phyloP scores from a whole-genome alignment of 2,797 vertebrate species.

The Ctenopoma multispine region DNA sequence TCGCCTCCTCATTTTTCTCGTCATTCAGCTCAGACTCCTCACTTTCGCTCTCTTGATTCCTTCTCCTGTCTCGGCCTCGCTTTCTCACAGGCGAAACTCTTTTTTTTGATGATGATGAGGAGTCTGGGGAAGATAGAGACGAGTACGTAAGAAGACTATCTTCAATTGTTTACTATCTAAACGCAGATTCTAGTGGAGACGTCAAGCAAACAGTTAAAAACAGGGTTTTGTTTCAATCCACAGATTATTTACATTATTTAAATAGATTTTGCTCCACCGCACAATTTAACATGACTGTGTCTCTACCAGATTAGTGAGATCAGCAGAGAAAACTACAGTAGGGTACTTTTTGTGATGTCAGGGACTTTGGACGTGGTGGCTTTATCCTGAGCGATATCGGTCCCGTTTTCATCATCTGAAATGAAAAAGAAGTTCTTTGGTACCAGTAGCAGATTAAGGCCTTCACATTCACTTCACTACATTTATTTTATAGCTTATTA shows the following conservation, averaged over 20 bases:
- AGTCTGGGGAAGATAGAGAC: slow-evolving; percentile 4
- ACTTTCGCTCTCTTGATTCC: not conserved
- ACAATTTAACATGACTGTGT: too few relatives aligned
- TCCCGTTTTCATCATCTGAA: not conserved
- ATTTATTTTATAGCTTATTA: too few relatives aligned
- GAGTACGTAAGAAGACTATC: not conserved
- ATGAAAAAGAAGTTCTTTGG: not conserved
- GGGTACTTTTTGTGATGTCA: too few relatives aligned
- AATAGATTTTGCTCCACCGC: too few relatives aligned
- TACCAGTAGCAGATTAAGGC: not conserved
- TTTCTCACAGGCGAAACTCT: not conserved
- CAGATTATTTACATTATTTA: too few relatives aligned
- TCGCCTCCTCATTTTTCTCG: slow-evolving; percentile 34
- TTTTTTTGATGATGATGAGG: not conserved
- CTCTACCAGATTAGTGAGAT: too few relatives aligned
- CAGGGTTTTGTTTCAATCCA: not conserved
- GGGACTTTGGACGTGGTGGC: not conserved
- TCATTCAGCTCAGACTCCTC: not conserved
- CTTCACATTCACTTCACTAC: too few relatives aligned
- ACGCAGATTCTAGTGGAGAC: not conserved
- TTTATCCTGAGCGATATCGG: not conserved
- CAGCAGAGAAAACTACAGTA: too few relatives aligned
- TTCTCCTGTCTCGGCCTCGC: not conserved
- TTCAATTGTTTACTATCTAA: not conserved
- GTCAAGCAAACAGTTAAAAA: too few relatives aligned